Conservation (phyloP, 1,140 invertebrate genomes). For the Meloidogyne floridensis region DNA sequence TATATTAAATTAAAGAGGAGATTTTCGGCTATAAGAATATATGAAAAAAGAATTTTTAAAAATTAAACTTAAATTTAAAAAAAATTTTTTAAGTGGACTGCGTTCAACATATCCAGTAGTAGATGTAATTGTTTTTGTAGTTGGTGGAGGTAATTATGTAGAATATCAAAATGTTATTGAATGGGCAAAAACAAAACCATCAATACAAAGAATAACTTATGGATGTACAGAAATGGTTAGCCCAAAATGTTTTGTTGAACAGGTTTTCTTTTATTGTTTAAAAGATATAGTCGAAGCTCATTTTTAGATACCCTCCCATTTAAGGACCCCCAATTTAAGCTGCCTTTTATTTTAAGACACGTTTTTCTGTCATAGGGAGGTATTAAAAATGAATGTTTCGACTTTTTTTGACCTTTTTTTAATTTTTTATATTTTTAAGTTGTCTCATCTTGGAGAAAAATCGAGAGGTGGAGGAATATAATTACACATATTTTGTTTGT, state of each 20-base stretch:
- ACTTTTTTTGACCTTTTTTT: not conserved
- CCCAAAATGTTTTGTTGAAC: conserved; percentile 39
- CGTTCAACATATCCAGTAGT: conserved; percentile 53
- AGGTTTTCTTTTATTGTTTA: conserved; percentile 12
- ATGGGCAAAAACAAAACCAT: conserved; percentile 77
- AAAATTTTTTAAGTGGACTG: not conserved
- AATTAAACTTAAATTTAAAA: no score
- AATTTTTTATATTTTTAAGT: not conserved
- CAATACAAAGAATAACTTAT: conserved; percentile 84
- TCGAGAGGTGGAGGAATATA: not conserved
- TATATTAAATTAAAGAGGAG: no score
- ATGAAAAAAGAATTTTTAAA: not conserved
- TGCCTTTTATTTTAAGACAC: no score
- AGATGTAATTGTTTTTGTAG: conserved; percentile 81
- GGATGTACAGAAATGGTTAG: conserved; percentile 69
- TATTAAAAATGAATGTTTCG: no score
- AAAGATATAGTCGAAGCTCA: not conserved
- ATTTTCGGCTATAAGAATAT: no score
- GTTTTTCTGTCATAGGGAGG: no score
- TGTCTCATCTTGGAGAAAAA: not conserved
- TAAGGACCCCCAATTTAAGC: no score
- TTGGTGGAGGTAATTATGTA: conserved; percentile 97
- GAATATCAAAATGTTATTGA: conserved; percentile 98
- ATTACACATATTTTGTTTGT: not conserved
- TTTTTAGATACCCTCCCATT: no score